Base-by-base conservation (phyloP, 2,797 vertebrate genomes). In the Macroramphosus scolopax region DNA sequence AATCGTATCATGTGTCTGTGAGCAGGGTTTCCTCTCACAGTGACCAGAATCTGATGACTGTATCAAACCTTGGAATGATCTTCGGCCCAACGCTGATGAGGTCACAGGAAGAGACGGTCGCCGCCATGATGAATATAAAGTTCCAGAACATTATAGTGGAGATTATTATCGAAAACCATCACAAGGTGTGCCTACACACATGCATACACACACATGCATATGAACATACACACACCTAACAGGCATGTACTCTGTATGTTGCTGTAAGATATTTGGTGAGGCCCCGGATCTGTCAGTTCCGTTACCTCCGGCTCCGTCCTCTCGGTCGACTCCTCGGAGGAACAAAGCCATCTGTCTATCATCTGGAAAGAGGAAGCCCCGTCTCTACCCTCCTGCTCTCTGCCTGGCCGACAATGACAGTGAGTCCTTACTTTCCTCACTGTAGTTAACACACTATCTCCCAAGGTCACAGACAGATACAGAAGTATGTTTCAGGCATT, bases 91-190 rank as follows among this genome's bases (percentile, higher is more conserved):
- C 96, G 0, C 68, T 99, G 48, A 97, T 99, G 96, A 92, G 96
- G 81, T 95, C 96, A 0, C 96, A 98, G 77, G 96, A 98, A 42
- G 96, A 99, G 86, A 98, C 97, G 0, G 96, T 99, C 73, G 97
- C 97, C 1, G 97, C 97, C 61, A 98, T 99, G 96, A 98, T 99
- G 95, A 98, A 98, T 83, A 98, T 99, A 77, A 99, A 99, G 77
- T 99, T 99, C 87, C 97, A 99, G 85, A 99, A 98, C 75, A 97
- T 99, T 35, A 95, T 99, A 38, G 94, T 98, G 55, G 97, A 99
- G 84, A 97, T 99, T 55, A 90, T 99, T 44, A 98, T 99, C 32
- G 96, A 99, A 78, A 95, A 98, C 83, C 95, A 94, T 60, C 81
- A 94, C 75, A 98, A 96, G 92, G 95, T 93, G 80, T 0, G 2